Evolutionary conservation across 2,797 vertebrate genomes (phyloP).

Genomic region (Enteromius viviparus): DNA sequence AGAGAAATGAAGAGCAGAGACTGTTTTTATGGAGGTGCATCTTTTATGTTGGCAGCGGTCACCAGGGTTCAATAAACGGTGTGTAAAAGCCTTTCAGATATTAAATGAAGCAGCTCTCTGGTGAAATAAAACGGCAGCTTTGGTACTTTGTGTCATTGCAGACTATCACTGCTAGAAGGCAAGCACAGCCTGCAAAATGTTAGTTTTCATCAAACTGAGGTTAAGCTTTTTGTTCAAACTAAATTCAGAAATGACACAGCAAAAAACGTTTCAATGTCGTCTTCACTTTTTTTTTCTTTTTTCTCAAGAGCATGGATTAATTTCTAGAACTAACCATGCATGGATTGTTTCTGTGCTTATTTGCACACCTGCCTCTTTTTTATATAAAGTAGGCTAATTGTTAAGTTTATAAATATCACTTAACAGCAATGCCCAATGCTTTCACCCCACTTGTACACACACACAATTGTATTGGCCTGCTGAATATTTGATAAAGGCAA

Average conservation of each 20-base stretch:
- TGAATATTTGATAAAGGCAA: constrained; percentile 60
- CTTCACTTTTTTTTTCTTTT: background rate
- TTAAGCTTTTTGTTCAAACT: background rate
- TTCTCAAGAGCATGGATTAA: background rate
- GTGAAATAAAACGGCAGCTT: background rate
- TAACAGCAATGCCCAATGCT: background rate
- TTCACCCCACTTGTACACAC: background rate
- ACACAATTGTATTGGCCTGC: constrained; percentile 38
- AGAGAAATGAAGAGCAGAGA: constrained; percentile 8
- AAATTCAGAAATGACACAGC: background rate
- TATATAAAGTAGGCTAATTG: background rate
- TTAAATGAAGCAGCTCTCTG: constrained; percentile 9
- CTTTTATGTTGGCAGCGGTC: background rate
- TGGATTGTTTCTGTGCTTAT: background rate
- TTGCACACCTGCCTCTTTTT: background rate
- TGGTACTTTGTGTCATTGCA: background rate
- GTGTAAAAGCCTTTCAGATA: background rate
- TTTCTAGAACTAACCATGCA: background rate
- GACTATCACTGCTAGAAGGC: too few relatives aligned
- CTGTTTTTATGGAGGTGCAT: background rate
- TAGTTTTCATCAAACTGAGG: background rate
- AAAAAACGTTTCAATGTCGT: background rate
- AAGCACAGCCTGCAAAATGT: background rate
- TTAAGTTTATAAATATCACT: constrained; percentile 1
- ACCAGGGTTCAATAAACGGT: background rate